These are phyloP conservation scores for Denticeps clupeoides DNA, from an alignment of 2,797 vertebrate genomes.

Conservation along the genomic window DNA sequence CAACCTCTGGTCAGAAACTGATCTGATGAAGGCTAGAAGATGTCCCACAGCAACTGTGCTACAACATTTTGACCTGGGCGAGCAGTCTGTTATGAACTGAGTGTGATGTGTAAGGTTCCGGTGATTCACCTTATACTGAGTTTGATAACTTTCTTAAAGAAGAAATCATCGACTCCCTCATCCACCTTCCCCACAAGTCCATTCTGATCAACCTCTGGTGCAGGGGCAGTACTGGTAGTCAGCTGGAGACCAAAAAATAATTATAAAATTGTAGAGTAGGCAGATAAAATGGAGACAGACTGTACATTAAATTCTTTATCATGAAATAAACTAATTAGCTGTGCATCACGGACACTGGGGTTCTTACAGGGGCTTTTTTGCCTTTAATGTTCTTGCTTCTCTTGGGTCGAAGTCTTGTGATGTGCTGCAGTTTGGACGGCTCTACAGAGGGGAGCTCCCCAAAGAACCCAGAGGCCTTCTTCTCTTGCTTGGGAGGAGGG, in stretches of 20 bases:
- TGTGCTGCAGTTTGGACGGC: conserved; percentile 70
- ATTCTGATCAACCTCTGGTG: conserved; percentile 66
- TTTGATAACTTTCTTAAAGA: conserved; percentile 81
- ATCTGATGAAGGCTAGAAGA: too few species aligned
- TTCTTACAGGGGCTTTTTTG: conserved; percentile 66
- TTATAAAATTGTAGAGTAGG: too few species aligned
- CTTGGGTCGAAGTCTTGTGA: conserved; percentile 80
- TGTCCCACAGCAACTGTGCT: too few species aligned
- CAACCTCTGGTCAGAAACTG: too few species aligned
- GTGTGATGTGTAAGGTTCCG: not conserved
- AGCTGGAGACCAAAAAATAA: not conserved
- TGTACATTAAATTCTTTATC: too few species aligned
- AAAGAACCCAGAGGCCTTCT: conserved; percentile 51
- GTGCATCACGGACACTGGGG: not conserved
- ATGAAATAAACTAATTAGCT: not conserved
- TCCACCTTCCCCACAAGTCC: conserved; percentile 76
- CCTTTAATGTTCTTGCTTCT: conserved; percentile 76
- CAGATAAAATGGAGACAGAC: too few species aligned
- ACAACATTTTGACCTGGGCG: too few species aligned
- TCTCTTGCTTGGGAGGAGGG: conserved; percentile 47
- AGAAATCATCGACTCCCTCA: conserved; percentile 93
- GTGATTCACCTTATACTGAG: conserved; percentile 71
- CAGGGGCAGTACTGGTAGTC: conserved; percentile 21
- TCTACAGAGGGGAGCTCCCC: conserved; percentile 70
- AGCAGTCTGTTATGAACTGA: not conserved